These are phyloP conservation scores for Bombus breviceps DNA, from an alignment of 1,140 invertebrate species.

Conservation along the genomic window DNA sequence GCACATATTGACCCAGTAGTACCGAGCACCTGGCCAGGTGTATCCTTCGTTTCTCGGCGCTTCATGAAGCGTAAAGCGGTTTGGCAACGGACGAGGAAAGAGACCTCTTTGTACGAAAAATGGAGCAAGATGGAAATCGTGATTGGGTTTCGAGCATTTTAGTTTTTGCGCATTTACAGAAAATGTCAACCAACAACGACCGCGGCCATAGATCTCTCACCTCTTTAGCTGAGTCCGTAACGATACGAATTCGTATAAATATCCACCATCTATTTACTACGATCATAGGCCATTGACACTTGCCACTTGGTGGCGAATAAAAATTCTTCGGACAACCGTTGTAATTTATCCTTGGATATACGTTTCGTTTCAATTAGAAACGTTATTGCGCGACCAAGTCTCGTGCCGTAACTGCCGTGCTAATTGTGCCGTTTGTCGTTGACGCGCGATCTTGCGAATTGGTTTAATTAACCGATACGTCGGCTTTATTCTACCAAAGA, in stretches of 20 bases:
- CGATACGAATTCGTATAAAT: no score
- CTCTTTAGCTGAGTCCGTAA: no score
- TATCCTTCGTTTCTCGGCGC: conserved; percentile 33
- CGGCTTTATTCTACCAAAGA: no score
- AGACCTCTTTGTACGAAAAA: conserved; percentile 24
- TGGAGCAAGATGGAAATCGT: conserved; percentile 35
- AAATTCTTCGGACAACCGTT: neutral
- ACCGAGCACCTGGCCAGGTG: conserved; percentile 67
- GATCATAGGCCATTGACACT: neutral
- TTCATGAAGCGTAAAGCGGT: conserved; percentile 62
- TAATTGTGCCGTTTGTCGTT: conserved; percentile 35
- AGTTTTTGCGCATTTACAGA: no score
- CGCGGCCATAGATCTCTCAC: no score
- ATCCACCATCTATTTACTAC: no score
- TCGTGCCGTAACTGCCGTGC: neutral
- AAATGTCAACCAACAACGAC: no score
- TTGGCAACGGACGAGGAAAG: conserved; percentile 45
- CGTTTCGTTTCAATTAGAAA: conserved; percentile 27
- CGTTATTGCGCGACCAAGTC: neutral
- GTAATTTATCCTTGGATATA: neutral
- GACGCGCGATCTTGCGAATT: neutral
- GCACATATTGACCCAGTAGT: conserved; percentile 63
- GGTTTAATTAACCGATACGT: neutral
- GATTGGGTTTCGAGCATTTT: conserved; percentile 10
- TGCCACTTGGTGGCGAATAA: neutral